These are phyloP conservation scores for Drosophila paracracens DNA, from an alignment of 2,888 invertebrate species.

Conservation along the genomic window DNA sequence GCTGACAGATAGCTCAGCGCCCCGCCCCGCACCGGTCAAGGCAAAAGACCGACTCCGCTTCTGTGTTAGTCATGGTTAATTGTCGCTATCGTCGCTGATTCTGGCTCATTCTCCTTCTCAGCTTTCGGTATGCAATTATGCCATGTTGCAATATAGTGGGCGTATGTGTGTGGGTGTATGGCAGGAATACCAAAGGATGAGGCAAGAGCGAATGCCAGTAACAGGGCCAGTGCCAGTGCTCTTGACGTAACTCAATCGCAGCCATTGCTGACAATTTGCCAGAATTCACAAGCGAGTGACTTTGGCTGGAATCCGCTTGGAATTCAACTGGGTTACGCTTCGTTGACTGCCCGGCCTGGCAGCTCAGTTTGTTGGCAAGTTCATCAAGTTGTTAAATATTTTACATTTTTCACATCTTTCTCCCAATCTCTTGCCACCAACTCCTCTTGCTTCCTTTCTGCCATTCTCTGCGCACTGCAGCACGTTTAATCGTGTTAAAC, in stretches of 20 bases:
- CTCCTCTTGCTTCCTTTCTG: neutral
- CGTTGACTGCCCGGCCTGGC: constrained; percentile 50
- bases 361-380: constrained; percentile 48
- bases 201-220: constrained; percentile 1
- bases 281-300: constrained; percentile 60
- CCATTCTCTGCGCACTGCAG: constrained; percentile 52
- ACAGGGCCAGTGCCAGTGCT: neutral
- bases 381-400: constrained; percentile 71
- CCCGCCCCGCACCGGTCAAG: neutral
- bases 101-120: constrained; percentile 2
- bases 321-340: constrained; percentile 65
- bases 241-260: constrained; percentile 64
- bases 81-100: constrained; percentile 72
- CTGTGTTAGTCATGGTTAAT: constrained; percentile 75
- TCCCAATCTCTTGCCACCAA: neutral
- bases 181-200: constrained; percentile 18
- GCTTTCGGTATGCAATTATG: constrained; percentile 59
- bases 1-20: constrained; percentile 44
- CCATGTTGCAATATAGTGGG: constrained; percentile 61
- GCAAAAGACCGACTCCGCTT: constrained; percentile 33
- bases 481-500: constrained; percentile 77
- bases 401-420: constrained; percentile 53
- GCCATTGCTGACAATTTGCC: constrained; percentile 63
- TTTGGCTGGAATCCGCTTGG: constrained; percentile 60
- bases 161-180: constrained; percentile 25